Base-by-base conservation (phyloP, 2,888 invertebrate genomes). In the Onchidella celtica region DNA sequence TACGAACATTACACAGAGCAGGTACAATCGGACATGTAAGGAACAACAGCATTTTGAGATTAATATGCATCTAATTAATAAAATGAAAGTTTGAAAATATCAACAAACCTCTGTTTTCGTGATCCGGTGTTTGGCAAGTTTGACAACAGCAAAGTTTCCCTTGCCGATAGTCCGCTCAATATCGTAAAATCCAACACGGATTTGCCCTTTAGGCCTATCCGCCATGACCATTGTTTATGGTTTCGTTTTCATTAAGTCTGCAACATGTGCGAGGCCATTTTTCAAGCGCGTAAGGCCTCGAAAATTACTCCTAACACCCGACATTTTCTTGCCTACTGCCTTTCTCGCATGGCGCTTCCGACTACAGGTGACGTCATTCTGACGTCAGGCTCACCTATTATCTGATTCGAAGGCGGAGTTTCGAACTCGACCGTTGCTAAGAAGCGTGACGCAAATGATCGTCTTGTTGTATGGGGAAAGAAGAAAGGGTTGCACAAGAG, bases 101-200 rank as follows among this genome's bases (percentile, higher is more conserved):
- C 66, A 21, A 61, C 27, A 95, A 95, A 99, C 99, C 98, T 99
- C 98, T 89, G 97, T 97, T 95, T 98, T 98, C 91, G 99, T 99
- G 93, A 99, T 97, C 94, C 97, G 96, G 95, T 99, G 99, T 94
- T 97, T 97, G 91, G 99, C 99, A 93, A 99, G 95, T 95, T 99
- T 99, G 91, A 99, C 99, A 89, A 99, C 97, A 90, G 99, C 99
- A 94, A 99, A 99, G 95, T 99, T 99, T 88, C 99, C 99, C 93
- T 98, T 98, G 91, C 99, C 99, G 93, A 99, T 98, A 68, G 99
- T 99, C 94, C 97, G 96, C 94, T 98, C 97, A 93, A 99, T 95
- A 94, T 98, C 97, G 94, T 99, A 99, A 95, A 98, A 98, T 91
- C 99, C 99, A 91, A 99, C 98, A 85, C 91, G 89, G 81, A 93